Base-by-base conservation (phyloP, 2,888 invertebrate species). In the Xanthia icteritia region DNA sequence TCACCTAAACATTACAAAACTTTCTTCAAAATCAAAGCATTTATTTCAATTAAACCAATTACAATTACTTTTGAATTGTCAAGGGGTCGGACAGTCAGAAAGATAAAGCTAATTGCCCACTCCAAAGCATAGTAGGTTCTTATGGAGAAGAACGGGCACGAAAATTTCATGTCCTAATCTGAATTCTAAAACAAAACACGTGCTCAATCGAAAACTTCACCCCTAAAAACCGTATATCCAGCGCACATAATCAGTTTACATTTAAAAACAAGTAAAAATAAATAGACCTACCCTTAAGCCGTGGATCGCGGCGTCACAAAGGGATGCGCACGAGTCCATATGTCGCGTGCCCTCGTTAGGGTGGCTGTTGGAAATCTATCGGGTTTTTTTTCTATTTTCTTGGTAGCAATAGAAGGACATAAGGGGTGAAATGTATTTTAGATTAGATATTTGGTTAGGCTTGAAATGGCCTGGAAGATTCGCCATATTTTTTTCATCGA, bases 311-410 rank as follows among this genome's bases (percentile, higher is more conserved):
- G 84, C 81, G 82, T 82, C 86, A 86, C 88, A 90, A 92, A 93
- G 92, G 91, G 93, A 92, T 92, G 94, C 92, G 95, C 94, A 94
- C 94, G 95, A 92, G 94, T 92, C 92, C 95, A 95, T 92, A 94
- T 95, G 95, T 91, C 93, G 93, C 89, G 87, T 85, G 86, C 88
- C 72, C 84, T 89, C 77, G 86, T 88, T 87, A 88, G 77, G 84
- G 76, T 81, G 86, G 74, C 71, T 78, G 79, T 80, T 68, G 64
- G 72, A 66, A 83, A 78, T 48, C 51, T 67, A 72, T 77, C 58
- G 27, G 5, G 36, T 74, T 54, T 76, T 76, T 84, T 76, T 85
- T 71, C n/a, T 71, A n/a, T 61, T 71, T 83, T 82, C 82, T 80
- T 68, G 64, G 80, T 80, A 86, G 76, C 76, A 45, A 36, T 23